Conservation (phyloP, 2,113 vertebrate genomes). For the Pampusana beccarii region DNA sequence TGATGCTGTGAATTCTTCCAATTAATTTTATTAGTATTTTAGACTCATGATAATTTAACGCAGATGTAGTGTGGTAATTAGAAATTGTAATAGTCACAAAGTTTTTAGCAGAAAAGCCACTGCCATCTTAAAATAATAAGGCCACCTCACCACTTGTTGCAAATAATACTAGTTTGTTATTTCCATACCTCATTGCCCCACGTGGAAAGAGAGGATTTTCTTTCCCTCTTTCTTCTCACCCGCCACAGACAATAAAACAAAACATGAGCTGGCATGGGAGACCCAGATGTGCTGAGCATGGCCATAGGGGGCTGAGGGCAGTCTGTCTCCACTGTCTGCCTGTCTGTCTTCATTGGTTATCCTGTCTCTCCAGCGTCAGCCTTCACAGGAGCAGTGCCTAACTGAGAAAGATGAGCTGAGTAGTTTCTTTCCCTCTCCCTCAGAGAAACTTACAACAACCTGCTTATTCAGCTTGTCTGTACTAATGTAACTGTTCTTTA, state of each 20-base stretch:
- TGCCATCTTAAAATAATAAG: not conserved
- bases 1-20: not conserved
- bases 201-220: not conserved
- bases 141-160: not conserved
- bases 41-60: not conserved
- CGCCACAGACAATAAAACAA: not conserved
- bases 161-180: not conserved
- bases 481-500: not conserved
- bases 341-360: not conserved
- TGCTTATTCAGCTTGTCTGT: not conserved
- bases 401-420: not conserved
- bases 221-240: not conserved
- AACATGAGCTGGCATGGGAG: fast-evolving
- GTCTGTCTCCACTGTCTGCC: not conserved
- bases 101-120: not conserved
- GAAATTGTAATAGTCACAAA: not conserved
- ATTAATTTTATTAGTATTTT: not conserved
- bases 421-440: not conserved
- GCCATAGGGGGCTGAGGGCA: not conserved
- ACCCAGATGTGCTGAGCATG: not conserved
- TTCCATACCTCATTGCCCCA: not conserved
- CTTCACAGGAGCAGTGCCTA: not conserved
- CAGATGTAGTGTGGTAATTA: not conserved
- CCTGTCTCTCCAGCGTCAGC: not conserved
- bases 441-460: not conserved